Conservation (phyloP, 2,888 invertebrate genomes). For the Diploptera punctata region DNA sequence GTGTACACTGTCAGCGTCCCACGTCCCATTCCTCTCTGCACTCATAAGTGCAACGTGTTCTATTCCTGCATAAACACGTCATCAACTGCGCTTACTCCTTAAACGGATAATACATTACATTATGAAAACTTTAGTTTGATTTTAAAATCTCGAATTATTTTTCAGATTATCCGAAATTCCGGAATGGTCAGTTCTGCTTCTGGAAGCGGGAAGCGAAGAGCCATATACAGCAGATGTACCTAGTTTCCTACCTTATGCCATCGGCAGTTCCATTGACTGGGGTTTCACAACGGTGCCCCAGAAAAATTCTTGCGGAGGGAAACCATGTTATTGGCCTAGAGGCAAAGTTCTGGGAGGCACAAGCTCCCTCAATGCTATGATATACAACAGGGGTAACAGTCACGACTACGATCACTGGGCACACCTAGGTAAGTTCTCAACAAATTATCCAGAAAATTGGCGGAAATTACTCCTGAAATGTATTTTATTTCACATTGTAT, state of each 20-base stretch:
- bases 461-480: too few relatives aligned
- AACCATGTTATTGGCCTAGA: neutral
- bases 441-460: too few relatives aligned
- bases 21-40: too few relatives aligned
- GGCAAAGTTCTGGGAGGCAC: neutral
- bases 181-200: neutral
- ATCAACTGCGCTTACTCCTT: too few relatives aligned
- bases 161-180: neutral
- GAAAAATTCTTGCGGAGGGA: neutral
- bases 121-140: too few relatives aligned
- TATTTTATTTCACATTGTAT: too few relatives aligned
- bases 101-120: too few relatives aligned
- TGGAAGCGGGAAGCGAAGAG: neutral
- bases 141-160: too few relatives aligned
- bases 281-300: neutral
- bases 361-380: neutral
- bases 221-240: neutral
- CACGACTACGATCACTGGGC: neutral
- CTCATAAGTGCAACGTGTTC: too few relatives aligned
- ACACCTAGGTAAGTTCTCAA: neutral
- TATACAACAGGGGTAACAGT: neutral
- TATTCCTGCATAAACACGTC: too few relatives aligned
- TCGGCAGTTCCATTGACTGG: neutral
- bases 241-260: neutral
- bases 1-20: too few relatives aligned